A percentile compares a stretch with the other conserved stretches of the same genome.
These are phyloP conservation scores for Dynastes hyllus DNA, from an alignment of 2,888 invertebrate genomes.

Conservation along the genomic window DNA sequence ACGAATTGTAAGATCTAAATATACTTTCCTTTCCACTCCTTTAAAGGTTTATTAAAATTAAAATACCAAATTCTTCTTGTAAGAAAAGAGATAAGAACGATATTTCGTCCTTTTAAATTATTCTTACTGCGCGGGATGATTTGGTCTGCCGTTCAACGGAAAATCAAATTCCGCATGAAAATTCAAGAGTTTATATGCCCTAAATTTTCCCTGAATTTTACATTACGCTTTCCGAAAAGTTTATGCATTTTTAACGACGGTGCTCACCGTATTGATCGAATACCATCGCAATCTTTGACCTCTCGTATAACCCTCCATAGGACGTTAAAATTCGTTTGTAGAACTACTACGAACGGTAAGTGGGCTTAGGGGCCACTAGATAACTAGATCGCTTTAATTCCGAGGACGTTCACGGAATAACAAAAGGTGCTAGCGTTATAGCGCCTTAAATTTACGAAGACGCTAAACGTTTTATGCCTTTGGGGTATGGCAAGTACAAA, in stretches of 20 bases:
- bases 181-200: constrained; percentile 1
- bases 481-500: too few relatives aligned
- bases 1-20: too few relatives aligned
- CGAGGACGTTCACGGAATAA: not conserved
- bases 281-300: constrained; percentile 2
- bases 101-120: too few relatives aligned
- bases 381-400: constrained; percentile 13
- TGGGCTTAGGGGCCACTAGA: not conserved
- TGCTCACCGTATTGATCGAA: constrained; percentile 21
- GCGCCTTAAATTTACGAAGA: not conserved
- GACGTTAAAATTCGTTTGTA: constrained; percentile 10
- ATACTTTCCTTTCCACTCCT: too few relatives aligned
- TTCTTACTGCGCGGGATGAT: not conserved
- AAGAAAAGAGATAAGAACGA: too few relatives aligned
- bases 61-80: too few relatives aligned
- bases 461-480: not conserved
- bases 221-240: constrained; percentile 27
- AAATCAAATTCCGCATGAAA: not conserved
- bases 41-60: too few relatives aligned
- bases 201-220: not conserved
- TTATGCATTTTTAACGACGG: constrained; percentile 30
- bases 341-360: not conserved
- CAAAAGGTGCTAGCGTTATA: not conserved
- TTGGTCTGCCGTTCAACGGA: not conserved
- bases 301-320: not conserved